Percentiles rank a stretch among this genome's conserved stretches.
Conservation (phyloP, 2,888 invertebrate genomes). For the Lysandra coridon region DNA sequence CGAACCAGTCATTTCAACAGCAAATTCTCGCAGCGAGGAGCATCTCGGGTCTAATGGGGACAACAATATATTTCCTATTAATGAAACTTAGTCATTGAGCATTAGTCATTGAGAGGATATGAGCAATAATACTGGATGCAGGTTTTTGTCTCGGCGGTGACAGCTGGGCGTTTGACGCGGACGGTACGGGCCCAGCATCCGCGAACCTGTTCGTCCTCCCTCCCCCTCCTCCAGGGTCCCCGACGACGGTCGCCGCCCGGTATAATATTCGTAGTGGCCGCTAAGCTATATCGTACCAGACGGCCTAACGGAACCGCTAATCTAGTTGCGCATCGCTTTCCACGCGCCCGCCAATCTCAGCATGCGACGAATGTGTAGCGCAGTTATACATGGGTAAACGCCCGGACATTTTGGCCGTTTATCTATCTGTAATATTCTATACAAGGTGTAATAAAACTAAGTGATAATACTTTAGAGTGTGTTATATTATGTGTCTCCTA, state of each 20-base stretch:
- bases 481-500: too few species aligned
- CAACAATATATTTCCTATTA: constrained; percentile 34
- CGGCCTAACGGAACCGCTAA: constrained; percentile 72
- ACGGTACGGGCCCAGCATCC: constrained; percentile 50
- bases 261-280: constrained; percentile 53
- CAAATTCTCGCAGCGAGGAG: not conserved
- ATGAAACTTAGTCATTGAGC: constrained; percentile 32
- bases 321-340: constrained; percentile 68
- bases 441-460: too few species aligned
- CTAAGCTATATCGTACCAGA: constrained; percentile 72
- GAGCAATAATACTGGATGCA: constrained; percentile 31
- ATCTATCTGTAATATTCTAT: not conserved
- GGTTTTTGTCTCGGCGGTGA: constrained; percentile 41
- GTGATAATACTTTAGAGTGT: too few species aligned
- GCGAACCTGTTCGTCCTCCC: constrained; percentile 67
- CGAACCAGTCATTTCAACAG: not conserved
- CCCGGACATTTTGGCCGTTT: not conserved
- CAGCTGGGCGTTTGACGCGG: constrained; percentile 53
- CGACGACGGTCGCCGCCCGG: constrained; percentile 39
- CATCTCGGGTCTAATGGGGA: not conserved
- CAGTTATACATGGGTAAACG: not conserved
- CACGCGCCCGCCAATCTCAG: constrained; percentile 54
- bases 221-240: constrained; percentile 44
- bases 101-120: constrained; percentile 34
- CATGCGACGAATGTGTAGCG: constrained; percentile 40